These are phyloP conservation scores for Formica selysi DNA, from an alignment of 1,140 invertebrate species.

Conservation along the genomic window DNA sequence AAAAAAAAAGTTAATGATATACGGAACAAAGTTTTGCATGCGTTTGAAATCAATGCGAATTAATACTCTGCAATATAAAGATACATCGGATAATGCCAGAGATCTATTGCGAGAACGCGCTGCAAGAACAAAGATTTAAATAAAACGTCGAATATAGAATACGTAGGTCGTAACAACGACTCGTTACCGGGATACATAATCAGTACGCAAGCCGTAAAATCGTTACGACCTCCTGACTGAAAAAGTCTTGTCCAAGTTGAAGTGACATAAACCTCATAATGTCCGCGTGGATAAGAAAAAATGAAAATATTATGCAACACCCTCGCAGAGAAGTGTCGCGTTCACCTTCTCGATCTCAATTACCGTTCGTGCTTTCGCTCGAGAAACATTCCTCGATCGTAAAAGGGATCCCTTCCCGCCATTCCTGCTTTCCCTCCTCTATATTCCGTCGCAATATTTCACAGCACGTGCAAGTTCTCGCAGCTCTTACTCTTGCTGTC, in stretches of 20 bases:
- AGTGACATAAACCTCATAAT: neutral
- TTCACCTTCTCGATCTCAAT: constrained; percentile 6
- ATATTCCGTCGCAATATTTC: constrained; percentile 79
- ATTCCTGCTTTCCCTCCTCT: neutral
- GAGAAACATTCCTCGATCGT: neutral
- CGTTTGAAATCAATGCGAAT: neutral
- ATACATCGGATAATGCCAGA: constrained; percentile 2
- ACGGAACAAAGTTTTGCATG: neutral
- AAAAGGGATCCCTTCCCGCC: neutral
- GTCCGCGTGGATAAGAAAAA: neutral
- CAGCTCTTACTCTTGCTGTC: constrained; percentile 96
- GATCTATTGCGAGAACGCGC: neutral
- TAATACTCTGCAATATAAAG: neutral
- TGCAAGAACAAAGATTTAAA: neutral
- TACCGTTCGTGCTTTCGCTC: neutral
- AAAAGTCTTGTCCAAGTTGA: neutral
- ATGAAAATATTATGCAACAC: constrained; percentile 6
- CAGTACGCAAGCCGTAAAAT: constrained; percentile 25
- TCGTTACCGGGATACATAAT: constrained; percentile 9
- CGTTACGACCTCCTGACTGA: neutral
- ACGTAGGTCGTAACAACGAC: constrained; percentile 30
- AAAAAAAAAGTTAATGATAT: neutral
- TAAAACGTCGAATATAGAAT: neutral
- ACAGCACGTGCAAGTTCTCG: constrained; percentile 96
- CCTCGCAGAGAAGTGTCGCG: too few relatives aligned